Base-by-base conservation (phyloP, 2,113 vertebrate species). In the Lates calcarifer region DNA sequence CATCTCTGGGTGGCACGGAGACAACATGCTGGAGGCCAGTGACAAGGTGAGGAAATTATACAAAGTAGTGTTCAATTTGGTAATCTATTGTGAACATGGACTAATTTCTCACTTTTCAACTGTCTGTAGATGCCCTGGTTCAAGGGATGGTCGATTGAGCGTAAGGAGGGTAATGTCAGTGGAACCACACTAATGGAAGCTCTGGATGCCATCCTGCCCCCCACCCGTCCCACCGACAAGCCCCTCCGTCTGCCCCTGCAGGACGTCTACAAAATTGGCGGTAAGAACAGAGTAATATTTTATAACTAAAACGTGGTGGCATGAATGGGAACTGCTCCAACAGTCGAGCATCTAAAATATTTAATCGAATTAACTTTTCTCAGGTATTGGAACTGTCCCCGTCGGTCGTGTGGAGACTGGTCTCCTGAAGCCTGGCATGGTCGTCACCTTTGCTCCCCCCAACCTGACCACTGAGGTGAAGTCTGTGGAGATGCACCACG, bases 401-500 rank as follows among this genome's bases (percentile, higher is more conserved):
- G 95, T 96, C 15, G 95, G 95, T 1, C 95, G 95, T 93, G 95
- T 96, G 33, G 95, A 95, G 85, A 96, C 95, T 0, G 95, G 95
- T 28, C 0, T 93, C 22, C 86, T 96, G 31, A 95, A 96, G 91
- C 89, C 95, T 2, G 93, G 93, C 5, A 96, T 94, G 83, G 83
- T 96, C 1, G 95, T 96, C 73, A 96, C 94, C 66, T 96, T 96
- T 1, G 95, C 95, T 63, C 95, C 95, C 2, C 81, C 89, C 57
- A 91, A 87, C 53, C 84, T 95, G 82, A 95, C 94, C 91, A 96
- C 95, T 91, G 95, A 96, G 81, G 95, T 96, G 0, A 96, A 96
- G 90, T 96, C 95, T 1, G 95, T 96, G 63, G 95, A 96, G 82
- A 96, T 96, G 95, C 95, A 96, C 91, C 95, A 96, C 47, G 95